Base-by-base conservation (phyloP, 2,888 invertebrate species). In the Nyleta sp. region DNA sequence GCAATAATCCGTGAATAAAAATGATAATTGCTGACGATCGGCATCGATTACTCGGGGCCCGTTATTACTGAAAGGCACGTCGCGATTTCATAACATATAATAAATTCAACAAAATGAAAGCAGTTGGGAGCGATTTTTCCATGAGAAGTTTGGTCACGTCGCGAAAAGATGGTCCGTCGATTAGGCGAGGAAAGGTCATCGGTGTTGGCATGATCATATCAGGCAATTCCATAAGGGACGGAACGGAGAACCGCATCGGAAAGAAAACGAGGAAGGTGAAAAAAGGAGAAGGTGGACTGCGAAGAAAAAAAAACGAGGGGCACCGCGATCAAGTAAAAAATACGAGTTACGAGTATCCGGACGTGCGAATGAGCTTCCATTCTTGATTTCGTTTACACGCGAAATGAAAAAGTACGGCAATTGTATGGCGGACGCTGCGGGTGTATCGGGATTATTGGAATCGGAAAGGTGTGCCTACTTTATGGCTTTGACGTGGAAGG, bases 171-270 rank as follows among this genome's bases (percentile, higher is more conserved):
- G 62, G 67, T 71, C 53, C 64, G 75, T 72, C 79, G 79, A 79
- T 79, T 79, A 79, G 79, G 75, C 64, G 64, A 62, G 44, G 72
- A 72, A 74, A 78, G 74, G 78, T 78, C 78, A 74, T 74, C 71
- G 60, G 73, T 52, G 75, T 71, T 62, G 62, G 72, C 42, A 67
- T 72, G 79, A 79, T 79, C 75, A 68, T 76, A 79, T 79, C 72
- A 38, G 67, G 64, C 64, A 76, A 68, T 72, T 59, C 59, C 53
- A 59, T 72, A 72, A 78, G 71, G 55, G 42, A 60, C 15, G 52
- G 28, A 64, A 62, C 64, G 55, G 64, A 68, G 44, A 67, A 72
- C 64, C 62, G 24, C 62, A 55, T 55, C 33, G 28, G 40, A 17
- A 62, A 22, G 38, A 38, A 46, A 13, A 44, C 1, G 13, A 11